These are phyloP conservation scores for Paradoxurus hermaphroditus DNA, from an alignment of 2,113 vertebrate species.

Conservation along the genomic window DNA sequence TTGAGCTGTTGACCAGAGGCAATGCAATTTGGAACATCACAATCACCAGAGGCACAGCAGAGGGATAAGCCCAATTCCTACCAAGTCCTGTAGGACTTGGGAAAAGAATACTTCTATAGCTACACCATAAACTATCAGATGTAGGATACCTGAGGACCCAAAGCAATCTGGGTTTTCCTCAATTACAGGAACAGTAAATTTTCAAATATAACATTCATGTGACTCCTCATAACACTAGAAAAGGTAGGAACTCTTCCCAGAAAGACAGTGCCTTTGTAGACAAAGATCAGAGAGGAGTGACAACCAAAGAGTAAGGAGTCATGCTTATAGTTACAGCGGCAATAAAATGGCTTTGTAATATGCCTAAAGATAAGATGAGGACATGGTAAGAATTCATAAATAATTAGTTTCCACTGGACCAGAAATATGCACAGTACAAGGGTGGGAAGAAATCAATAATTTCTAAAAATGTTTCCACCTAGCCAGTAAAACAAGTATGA, in stretches of 20 bases:
- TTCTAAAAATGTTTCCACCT: constrained; percentile 17
- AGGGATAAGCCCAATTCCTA: background rate
- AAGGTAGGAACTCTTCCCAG: background rate
- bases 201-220: background rate
- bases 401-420: background rate
- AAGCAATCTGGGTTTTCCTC: background rate
- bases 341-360: constrained; percentile 20
- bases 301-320: constrained; percentile 16
- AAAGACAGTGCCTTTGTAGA: background rate
- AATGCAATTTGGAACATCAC: background rate
- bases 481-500: constrained; percentile 19
- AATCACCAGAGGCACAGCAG: background rate
- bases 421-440: background rate
- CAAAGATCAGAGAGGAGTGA: background rate
- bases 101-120: background rate
- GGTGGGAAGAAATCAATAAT: background rate
- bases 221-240: background rate
- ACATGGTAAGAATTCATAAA: background rate
- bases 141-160: background rate
- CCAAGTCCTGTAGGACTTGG: background rate
- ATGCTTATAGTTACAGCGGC: background rate
- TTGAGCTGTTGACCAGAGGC: background rate
- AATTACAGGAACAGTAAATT: constrained; percentile 1
- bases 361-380: constrained; percentile 6
- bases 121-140: constrained; percentile 24